phyloP scores from a whole-genome alignment of 1,140 invertebrate genomes.

The Popillia japonica region DNA sequence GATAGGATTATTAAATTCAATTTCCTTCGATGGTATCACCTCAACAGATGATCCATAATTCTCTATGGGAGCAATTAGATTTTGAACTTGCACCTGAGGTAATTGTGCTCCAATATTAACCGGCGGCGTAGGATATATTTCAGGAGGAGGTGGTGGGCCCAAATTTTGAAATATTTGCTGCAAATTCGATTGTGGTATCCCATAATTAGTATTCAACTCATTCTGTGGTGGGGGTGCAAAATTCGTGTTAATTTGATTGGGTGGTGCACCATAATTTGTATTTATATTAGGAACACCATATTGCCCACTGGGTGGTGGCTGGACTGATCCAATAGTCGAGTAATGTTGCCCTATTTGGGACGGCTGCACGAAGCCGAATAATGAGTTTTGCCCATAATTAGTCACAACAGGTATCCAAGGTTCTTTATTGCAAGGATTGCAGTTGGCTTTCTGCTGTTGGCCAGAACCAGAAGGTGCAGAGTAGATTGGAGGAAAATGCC shows the following conservation, averaged over 20 bases:
- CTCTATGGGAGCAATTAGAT: neutral
- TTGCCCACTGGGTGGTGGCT: neutral
- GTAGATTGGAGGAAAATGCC: constrained; percentile 42
- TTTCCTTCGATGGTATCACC: neutral
- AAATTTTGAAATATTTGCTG: neutral
- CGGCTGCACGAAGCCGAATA: constrained; percentile 51
- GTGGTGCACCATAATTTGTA: neutral
- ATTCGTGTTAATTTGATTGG: too few species aligned
- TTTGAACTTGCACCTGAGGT: neutral
- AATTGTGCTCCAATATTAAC: neutral
- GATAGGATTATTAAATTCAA: neutral
- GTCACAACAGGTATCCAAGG: constrained; percentile 78
- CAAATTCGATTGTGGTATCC: neutral
- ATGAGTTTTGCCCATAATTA: constrained; percentile 52
- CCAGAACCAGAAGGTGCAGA: constrained; percentile 8
- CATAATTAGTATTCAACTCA: constrained; percentile 12
- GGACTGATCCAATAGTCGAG: neutral
- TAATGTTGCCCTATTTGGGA: constrained; percentile 8
- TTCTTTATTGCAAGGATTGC: constrained; percentile 77
- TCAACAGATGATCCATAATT: neutral
- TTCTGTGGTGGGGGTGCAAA: neutral
- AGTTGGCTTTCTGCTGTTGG: constrained; percentile 61
- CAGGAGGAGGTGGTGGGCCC: neutral
- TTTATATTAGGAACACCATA: neutral
- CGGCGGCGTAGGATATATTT: neutral